Evolutionary conservation across 2,113 vertebrate genomes (phyloP).

Genomic region (Nestor notabilis): DNA sequence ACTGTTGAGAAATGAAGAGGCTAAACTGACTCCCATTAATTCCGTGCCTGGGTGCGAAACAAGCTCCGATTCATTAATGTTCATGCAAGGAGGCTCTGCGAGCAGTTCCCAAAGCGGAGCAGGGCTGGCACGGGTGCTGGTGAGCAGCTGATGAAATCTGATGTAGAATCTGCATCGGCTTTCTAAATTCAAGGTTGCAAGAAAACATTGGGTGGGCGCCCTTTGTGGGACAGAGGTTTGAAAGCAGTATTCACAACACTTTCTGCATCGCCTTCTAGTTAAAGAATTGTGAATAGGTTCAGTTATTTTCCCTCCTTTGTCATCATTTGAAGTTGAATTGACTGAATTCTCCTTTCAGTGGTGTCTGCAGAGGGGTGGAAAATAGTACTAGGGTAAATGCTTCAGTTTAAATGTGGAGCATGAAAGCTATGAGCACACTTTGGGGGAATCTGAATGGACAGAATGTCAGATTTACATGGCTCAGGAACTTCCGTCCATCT

Average conservation of each 20-base stretch:
- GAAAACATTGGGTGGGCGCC: background rate
- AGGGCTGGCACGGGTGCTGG: background rate
- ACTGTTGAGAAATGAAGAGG: slow-evolving; percentile 78
- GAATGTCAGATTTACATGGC: background rate
- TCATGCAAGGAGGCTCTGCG: background rate
- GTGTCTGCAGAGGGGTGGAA: background rate
- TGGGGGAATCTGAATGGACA: background rate
- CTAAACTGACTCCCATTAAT: slow-evolving; percentile 26
- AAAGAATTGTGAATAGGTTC: background rate
- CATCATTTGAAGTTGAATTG: background rate
- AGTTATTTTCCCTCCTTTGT: background rate
- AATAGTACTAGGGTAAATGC: background rate
- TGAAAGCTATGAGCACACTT: background rate
- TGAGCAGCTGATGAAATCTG: background rate
- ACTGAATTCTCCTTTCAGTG: background rate
- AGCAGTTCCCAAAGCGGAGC: background rate
- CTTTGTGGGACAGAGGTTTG: background rate
- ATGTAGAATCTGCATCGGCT: background rate
- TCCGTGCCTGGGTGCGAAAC: background rate
- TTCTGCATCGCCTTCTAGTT: background rate
- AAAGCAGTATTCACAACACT: background rate
- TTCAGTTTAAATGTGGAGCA: background rate
- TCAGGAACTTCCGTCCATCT: background rate
- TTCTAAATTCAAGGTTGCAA: background rate
- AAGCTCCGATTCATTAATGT: background rate